Conservation (phyloP, 2,113 vertebrate species). For the Misgurnus anguillicaudatus region DNA sequence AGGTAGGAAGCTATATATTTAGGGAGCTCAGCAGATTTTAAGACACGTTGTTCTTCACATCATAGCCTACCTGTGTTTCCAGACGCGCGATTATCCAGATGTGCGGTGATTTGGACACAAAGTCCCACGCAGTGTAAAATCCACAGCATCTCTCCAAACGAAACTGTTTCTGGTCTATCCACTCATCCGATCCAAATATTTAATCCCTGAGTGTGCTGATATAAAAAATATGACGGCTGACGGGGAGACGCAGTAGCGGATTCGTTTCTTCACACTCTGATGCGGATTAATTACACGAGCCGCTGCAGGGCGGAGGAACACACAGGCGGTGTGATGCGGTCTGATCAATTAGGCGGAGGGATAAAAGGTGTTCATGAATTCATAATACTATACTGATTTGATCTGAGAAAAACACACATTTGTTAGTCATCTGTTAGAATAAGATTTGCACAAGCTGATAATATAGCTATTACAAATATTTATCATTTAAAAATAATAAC, state of each 20-base stretch:
- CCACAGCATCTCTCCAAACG: constrained; percentile 78
- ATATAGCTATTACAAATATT: no score
- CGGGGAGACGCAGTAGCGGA: background rate
- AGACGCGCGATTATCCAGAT: constrained; percentile 75
- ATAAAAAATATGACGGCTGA: background rate
- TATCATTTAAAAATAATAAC: no score
- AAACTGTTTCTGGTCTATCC: constrained; percentile 42
- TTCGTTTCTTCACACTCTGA: background rate
- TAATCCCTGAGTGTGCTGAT: no score
- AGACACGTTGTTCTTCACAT: background rate
- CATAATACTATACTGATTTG: no score
- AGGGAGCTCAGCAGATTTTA: background rate
- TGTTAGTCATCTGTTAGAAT: background rate
- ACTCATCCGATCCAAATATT: background rate
- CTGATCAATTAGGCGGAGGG: constrained; percentile 74
- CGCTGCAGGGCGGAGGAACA: constrained; percentile 68
- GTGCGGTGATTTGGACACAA: constrained; percentile 84
- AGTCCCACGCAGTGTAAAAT: constrained; percentile 87
- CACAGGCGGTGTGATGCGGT: constrained; percentile 55
- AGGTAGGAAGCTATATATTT: background rate
- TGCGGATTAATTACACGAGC: constrained; percentile 27
- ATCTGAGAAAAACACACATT: constrained; percentile 59
- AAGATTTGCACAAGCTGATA: no score
- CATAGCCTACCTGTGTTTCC: constrained; percentile 78
- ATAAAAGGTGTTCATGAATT: constrained; percentile 75